These are phyloP conservation scores for Accipiter cooperii DNA, from an alignment of 2,113 vertebrate genomes.

Conservation along the genomic window DNA sequence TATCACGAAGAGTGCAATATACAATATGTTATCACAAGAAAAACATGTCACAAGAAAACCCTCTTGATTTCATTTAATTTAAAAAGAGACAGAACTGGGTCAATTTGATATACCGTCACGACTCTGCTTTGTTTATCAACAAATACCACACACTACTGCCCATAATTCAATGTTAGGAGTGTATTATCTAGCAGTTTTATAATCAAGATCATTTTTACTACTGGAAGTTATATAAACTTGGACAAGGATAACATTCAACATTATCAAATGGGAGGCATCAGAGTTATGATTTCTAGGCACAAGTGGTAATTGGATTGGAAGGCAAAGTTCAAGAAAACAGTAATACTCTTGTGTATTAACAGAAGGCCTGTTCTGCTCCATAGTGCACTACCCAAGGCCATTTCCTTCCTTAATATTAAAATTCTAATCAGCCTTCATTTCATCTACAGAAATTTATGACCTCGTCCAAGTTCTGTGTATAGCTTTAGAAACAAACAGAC, in stretches of 20 bases:
- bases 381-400: not conserved
- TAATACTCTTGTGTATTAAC: conserved; percentile 35
- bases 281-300: conserved; percentile 28
- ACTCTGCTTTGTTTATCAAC: not conserved
- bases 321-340: conserved; percentile 55
- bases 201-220: not conserved
- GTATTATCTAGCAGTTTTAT: not conserved
- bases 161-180: not conserved
- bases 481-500: not conserved
- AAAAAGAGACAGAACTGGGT: not conserved
- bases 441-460: conserved; percentile 17
- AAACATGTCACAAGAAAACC: not conserved
- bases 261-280: not conserved
- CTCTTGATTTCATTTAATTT: not conserved
- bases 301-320: not conserved
- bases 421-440: conserved; percentile 35
- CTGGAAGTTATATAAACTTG: not conserved
- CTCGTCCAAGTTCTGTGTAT: not conserved
- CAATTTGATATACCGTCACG: not conserved
- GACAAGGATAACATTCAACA: not conserved
- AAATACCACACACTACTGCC: not conserved
- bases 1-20: not conserved
- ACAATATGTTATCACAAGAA: not conserved
- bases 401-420: conserved; percentile 56
- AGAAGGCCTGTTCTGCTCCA: conserved; percentile 37